Evolutionary conservation across 2,797 vertebrate genomes (phyloP), one percentile per base, ranked within the genome.

Genomic region (Pseudocheirus occidentalis): DNA sequence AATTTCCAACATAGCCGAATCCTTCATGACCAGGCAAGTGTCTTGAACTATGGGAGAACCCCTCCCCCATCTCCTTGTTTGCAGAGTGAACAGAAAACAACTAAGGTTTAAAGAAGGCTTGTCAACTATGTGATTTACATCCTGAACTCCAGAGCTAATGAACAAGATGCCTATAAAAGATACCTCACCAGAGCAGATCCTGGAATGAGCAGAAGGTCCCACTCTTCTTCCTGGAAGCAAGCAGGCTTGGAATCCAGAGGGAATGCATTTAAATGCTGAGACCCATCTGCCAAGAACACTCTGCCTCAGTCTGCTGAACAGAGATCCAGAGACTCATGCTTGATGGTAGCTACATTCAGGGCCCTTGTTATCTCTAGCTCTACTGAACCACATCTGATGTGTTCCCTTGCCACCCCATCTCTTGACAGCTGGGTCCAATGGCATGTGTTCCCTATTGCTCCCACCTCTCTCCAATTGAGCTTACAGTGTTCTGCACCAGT

Each of bases 201-300:
- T 94, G 57, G 94, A 96, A 58, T 34, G 94, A 96, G 93, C 95
- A 97, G 95, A 97, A 97, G 96, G 96, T 91, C 95, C 92, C 58
- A 90, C 7, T 55, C 92, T 97, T 96, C 95, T 96, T 98, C 96
- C 96, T 94, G 97, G 95, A 97, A 96, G 95, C 96, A 98, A 98
- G 96, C 95, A 98, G 97, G 94, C 98, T 97, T 98, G 97, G 92
- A 97, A 91, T 96, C 97, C 96, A 93, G 92, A 87, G 96, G 96
- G 97, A 97, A 94, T 91, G 94, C 92, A 93, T 95, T 89, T 96
- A 97, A 97, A 96, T 93, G 94, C 93, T 0, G 40, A 96, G 62
- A 59, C 93, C 97, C 96, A 97, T 97, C 97, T 98, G 97, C 97
- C 95, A 95, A 92, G 93, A 95, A 90, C 92, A 95, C 90, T 97